Conservation (phyloP, 2,888 invertebrate genomes). For the Meiosimyza platycephala region DNA sequence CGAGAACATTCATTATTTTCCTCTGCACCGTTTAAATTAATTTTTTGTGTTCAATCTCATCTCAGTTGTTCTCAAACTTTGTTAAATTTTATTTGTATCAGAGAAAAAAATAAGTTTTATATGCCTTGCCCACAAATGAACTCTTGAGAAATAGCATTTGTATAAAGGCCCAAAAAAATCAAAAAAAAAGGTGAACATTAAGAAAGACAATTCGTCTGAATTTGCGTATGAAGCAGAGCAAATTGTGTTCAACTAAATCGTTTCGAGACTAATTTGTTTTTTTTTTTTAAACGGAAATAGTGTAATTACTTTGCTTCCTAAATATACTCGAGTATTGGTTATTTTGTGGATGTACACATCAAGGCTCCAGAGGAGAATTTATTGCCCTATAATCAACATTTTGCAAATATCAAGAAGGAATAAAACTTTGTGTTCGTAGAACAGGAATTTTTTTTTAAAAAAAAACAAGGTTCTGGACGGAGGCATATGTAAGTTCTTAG, state of each 20-base stretch:
- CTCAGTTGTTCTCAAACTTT: conserved; percentile 37
- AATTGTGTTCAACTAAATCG: conserved; percentile 29
- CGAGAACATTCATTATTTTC: conserved; percentile 66
- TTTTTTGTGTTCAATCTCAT: conserved; percentile 25
- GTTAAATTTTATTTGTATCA: conserved; percentile 11
- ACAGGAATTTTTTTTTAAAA: too few relatives aligned
- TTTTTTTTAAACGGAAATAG: conserved; percentile 5
- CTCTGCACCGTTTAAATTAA: conserved; percentile 60
- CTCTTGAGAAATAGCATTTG: neutral
- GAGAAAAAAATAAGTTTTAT: neutral
- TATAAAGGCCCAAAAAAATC: neutral
- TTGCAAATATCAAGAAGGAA: too few relatives aligned
- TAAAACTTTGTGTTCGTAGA: too few relatives aligned
- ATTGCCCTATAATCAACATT: too few relatives aligned
- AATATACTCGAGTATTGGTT: neutral
- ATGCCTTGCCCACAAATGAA: conserved; percentile 1
- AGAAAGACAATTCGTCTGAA: neutral
- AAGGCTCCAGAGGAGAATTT: neutral
- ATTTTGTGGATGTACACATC: conserved; percentile 4
- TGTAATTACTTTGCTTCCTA: conserved; percentile 3
- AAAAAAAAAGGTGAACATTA: conserved; percentile 9
- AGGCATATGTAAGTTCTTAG: too few relatives aligned
- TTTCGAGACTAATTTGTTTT: conserved; percentile 29
- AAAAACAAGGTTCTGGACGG: too few relatives aligned
- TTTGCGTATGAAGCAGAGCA: neutral